Conservation (phyloP, 2,797 vertebrate species). For the Pantherophis vulpinus region DNA sequence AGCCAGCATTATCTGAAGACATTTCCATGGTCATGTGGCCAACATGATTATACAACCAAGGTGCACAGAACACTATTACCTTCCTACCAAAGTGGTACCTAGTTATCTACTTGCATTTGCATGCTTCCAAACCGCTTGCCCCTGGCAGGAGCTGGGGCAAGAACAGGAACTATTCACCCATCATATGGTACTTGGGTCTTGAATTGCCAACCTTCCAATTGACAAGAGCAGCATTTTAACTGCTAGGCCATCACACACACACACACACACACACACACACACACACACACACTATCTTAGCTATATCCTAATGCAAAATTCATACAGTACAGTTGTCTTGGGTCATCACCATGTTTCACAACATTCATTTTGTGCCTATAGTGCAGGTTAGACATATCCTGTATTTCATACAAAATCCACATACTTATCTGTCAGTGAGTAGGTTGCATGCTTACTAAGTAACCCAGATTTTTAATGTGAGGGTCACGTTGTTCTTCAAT, state of each 20-base stretch:
- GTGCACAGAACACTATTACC: background rate
- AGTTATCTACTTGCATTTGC: background rate
- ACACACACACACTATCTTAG: background rate
- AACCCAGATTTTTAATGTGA: background rate
- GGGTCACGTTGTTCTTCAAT: background rate
- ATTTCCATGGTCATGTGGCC: background rate
- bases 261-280: too few species aligned
- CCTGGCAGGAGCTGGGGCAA: background rate
- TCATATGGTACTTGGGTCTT: background rate
- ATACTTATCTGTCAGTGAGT: background rate
- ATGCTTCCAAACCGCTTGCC: background rate
- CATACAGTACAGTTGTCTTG: background rate
- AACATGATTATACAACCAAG: background rate
- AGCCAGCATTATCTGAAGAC: background rate
- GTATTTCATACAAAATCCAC: background rate
- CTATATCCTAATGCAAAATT: background rate
- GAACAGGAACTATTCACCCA: background rate
- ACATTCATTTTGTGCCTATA: background rate
- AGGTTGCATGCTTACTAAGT: background rate
- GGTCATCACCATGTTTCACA: background rate
- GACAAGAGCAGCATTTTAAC: background rate
- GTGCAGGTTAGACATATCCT: background rate
- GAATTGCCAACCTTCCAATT: background rate
- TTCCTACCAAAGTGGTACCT: background rate
- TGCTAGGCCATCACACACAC: background rate